phyloP scores from a whole-genome alignment of 2,797 vertebrate genomes.

The Pachyuromys duprasi region DNA sequence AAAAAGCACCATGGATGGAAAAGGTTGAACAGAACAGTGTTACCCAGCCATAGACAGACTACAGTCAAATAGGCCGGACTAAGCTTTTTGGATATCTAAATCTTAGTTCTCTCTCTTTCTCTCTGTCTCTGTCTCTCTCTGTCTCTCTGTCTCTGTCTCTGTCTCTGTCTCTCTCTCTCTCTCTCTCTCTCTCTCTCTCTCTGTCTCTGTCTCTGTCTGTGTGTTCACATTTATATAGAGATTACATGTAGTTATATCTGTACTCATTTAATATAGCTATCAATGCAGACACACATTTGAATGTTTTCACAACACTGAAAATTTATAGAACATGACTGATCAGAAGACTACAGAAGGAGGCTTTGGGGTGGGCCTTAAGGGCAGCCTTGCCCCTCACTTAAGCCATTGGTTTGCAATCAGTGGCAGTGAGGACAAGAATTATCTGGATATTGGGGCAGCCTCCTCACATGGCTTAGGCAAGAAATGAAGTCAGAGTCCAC shows the following conservation, averaged over 20 bases:
- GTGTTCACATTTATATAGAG: background rate
- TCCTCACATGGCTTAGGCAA: background rate
- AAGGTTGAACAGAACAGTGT: background rate
- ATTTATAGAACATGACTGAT: background rate
- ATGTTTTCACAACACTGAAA: background rate
- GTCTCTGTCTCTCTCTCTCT: accelerated
- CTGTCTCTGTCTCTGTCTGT: no score
- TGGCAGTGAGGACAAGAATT: background rate
- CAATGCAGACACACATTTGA: background rate
- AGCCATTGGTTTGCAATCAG: background rate
- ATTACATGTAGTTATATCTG: background rate
- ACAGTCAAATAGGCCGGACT: background rate
- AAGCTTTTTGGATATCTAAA: background rate
- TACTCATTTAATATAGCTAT: background rate
- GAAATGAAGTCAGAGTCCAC: background rate
- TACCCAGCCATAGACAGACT: background rate
- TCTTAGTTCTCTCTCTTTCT: no score
- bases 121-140: accelerated
- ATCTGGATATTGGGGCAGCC: no score
- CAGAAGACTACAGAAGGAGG: accelerated
- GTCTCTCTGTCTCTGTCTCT: accelerated
- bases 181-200: accelerated
- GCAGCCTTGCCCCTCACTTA: background rate
- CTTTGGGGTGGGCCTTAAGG: background rate
- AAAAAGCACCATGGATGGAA: background rate